Base-by-base conservation (phyloP, 1,140 invertebrate species). In the Chironomus tepperi region DNA sequence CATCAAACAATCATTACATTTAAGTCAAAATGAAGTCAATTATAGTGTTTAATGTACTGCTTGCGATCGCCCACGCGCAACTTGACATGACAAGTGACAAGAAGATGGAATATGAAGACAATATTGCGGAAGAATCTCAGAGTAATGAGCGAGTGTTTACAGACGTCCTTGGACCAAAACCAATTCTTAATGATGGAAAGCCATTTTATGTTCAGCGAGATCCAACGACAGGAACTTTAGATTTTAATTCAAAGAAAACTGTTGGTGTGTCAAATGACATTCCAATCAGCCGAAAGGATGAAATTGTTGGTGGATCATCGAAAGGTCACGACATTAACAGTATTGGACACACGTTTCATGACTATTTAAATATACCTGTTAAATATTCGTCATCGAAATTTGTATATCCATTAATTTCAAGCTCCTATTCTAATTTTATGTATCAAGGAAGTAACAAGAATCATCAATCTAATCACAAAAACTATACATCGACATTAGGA, bases 371-470 rank as follows among this genome's bases (percentile, higher is more conserved):
- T 80, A 78, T 90, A n/a, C 89, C 89, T 0, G 85, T 88, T 0
- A 88, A 88, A 74, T 90, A 90, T 77, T 87, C 86, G 3, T 87
- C 88, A 1, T 87, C 87, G 1, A 88, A 87, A 77, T 89, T 89
- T 72, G 85, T 86, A 1, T 90, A 88, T 78, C 89, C 89, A 0
- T 77, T 91, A 21, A 90, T 91, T 43, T 90, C 89, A 2, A 90
- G 85, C 76, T 90, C 89, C 2, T 91, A 91, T 77, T 89, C 89
- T 0, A 90, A 90, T 76, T 87, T 89, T 0, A 91, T 90, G 80
- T 86, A 90, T 42, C 89, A 90, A 79, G 89, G 89, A 74, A 88
- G 86, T 65, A 83, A 86, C 9, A 88, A 86, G 76, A 87, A 87
- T 76, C 87, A 86, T 74, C 85, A 83, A 15, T 85, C 84, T 21